These are phyloP conservation scores for Coregonus sp. DNA, from an alignment of 2,797 vertebrate species.

Conservation along the genomic window DNA sequence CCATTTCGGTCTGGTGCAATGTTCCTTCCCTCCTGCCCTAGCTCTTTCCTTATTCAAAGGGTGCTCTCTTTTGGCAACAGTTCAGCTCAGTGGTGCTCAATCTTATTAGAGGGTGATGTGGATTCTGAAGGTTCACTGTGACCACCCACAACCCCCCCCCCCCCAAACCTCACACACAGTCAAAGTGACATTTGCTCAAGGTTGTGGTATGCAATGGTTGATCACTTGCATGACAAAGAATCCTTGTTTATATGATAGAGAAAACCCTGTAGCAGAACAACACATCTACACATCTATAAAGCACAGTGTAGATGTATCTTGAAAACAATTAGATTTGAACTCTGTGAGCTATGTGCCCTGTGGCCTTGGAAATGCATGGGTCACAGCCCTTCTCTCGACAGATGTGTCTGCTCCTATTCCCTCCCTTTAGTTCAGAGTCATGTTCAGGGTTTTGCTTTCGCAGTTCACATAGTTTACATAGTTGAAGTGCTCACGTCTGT, in stretches of 20 bases:
- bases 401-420: not conserved
- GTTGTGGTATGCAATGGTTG: constrained; percentile 52
- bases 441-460: not conserved
- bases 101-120: constrained; percentile 67
- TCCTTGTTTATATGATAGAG: constrained; percentile 49
- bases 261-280: constrained; percentile 55
- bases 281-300: constrained; percentile 65
- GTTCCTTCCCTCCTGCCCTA: constrained; percentile 2
- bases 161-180: not conserved
- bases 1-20: constrained; percentile 32
- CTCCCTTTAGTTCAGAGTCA: not conserved
- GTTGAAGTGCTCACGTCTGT: too few relatives aligned
- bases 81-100: constrained; percentile 65
- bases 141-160: constrained; percentile 30
- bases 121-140: constrained; percentile 59
- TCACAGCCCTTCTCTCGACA: constrained; percentile 36
- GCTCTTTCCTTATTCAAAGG: constrained; percentile 56
- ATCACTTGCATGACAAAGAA: constrained; percentile 55
- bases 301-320: constrained; percentile 37
- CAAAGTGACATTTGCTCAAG: constrained; percentile 60
- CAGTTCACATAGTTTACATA: not conserved
- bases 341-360: constrained; percentile 35
- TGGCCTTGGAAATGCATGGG: constrained; percentile 63
- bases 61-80: constrained; percentile 62
- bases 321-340: constrained; percentile 63